phyloP scores from a whole-genome alignment of 2,888 invertebrate genomes.

The Miltochrista miniata region DNA sequence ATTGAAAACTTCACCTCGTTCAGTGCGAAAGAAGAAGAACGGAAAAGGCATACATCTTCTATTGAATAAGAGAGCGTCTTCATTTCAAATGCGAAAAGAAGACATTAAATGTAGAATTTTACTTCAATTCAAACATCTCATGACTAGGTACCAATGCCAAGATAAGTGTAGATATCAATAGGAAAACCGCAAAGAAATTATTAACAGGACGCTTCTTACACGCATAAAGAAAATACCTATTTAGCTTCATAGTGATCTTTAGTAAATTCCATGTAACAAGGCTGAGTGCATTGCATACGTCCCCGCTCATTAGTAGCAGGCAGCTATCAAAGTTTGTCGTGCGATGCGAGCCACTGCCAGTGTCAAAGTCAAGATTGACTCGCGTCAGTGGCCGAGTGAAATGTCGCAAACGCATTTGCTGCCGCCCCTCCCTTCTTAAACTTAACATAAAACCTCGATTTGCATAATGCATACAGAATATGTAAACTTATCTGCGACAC shows the following conservation, averaged over 20 bases:
- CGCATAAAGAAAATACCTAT: neutral
- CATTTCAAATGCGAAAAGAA: too few relatives aligned
- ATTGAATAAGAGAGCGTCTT: too few relatives aligned
- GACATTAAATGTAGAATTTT: too few relatives aligned
- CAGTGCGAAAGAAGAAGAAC: too few relatives aligned
- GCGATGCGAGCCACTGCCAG: constrained; percentile 18
- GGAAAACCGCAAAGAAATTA: too few relatives aligned
- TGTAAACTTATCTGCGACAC: constrained; percentile 81
- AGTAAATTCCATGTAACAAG: constrained; percentile 4
- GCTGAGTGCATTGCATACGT: constrained; percentile 14
- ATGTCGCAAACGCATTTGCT: constrained; percentile 48
- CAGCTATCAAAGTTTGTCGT: constrained; percentile 35
- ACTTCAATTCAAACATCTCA: too few relatives aligned
- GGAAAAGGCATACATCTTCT: too few relatives aligned
- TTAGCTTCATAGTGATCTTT: neutral
- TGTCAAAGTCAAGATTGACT: constrained; percentile 50
- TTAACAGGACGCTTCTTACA: neutral
- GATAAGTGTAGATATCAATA: too few relatives aligned
- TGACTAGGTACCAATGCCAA: too few relatives aligned
- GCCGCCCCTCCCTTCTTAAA: constrained; percentile 42
- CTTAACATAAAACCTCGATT: constrained; percentile 82
- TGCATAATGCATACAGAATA: constrained; percentile 83
- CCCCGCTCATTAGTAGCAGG: constrained; percentile 37
- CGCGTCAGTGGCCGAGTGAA: constrained; percentile 57
- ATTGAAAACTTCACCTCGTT: too few relatives aligned